Evolutionary conservation across 2,888 invertebrate genomes (phyloP), one percentile per base, ranked within the genome.

Genomic region (Orthosia cruda): DNA sequence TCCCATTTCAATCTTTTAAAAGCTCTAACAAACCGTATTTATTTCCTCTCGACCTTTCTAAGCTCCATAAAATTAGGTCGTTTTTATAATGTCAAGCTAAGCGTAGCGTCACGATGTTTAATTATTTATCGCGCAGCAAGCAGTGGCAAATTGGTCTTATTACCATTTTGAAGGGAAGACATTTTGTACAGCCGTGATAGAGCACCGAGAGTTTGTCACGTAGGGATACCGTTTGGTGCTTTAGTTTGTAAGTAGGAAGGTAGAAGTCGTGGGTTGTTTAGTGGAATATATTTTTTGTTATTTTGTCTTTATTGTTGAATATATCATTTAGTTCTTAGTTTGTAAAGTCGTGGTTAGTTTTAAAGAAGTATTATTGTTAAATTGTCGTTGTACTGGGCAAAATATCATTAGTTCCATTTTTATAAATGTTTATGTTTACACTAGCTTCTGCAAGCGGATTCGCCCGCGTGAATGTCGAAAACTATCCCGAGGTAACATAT

Each of bases 121-220:
- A 93, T 93, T 92, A 91, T 90, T 92, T 89, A 88, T 82, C 70
- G 76, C 78, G 72, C 71, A 74, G 78, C 65, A 81, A 79, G 87
- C 83, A 52, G 86, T 93, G 91, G 93, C 91, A 92, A 93, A 94
- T 94, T 83, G 90, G 64, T 76, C 76, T 89, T 89, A 91, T 93
- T 92, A 91, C 74, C 75, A 84, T 91, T 90, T 80, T 90, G 92
- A 93, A 90, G 90, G 89, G 83, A 86, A 91, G 90, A 91, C 87
- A 93, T 93, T 94, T 92, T 85, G 87, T 85, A 64, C 75, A 80
- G 87, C 92, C 93, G 93, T 91, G 92, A 91, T 92, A 91, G 90
- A 87, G 89, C 89, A 88, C 80, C 77, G 75, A 72, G 47, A 64
- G 58, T 82, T 86, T 90, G 89, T 90, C 90, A 91, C 90, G 91